Conservation (phyloP, 2,888 invertebrate species). For the Oscheius sp. region DNA sequence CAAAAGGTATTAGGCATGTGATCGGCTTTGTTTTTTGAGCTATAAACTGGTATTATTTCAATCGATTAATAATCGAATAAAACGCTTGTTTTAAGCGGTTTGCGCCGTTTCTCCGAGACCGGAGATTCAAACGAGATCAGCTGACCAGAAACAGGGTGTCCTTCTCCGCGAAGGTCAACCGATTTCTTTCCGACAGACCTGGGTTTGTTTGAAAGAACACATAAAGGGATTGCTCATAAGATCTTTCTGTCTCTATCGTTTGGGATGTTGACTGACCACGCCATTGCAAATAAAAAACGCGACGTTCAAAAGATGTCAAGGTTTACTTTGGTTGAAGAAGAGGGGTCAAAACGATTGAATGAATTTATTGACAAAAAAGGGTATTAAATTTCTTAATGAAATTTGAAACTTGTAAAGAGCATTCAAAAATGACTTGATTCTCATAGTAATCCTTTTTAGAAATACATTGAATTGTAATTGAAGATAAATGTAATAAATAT, state of each 20-base stretch:
- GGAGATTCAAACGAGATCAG: constrained; percentile 18
- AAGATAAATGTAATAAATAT: too few relatives aligned
- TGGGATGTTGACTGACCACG: constrained; percentile 3
- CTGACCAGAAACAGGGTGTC: constrained; percentile 13
- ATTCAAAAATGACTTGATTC: too few relatives aligned
- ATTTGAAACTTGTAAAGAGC: too few relatives aligned
- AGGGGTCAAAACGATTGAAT: too few relatives aligned
- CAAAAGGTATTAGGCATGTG: too few relatives aligned
- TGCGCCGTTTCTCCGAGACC: neutral
- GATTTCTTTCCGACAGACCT: neutral
- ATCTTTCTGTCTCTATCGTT: neutral
- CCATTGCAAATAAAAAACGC: constrained; percentile 4
- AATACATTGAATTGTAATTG: too few relatives aligned
- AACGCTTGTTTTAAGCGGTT: neutral
- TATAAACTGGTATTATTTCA: too few relatives aligned
- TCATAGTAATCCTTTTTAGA: too few relatives aligned
- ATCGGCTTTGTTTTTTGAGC: too few relatives aligned
- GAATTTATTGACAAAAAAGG: too few relatives aligned
- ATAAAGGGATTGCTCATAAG: neutral
- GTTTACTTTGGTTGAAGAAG: constrained; percentile 6
- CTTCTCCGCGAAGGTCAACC: constrained; percentile 4
- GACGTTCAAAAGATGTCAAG: neutral
- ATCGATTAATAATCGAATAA: too few relatives aligned
- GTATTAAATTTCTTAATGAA: too few relatives aligned
- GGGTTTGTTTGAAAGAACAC: neutral